Evolutionary conservation across 23 tunicate genomes (phyloP).

Genomic region (Ciona savignyi): DNA sequence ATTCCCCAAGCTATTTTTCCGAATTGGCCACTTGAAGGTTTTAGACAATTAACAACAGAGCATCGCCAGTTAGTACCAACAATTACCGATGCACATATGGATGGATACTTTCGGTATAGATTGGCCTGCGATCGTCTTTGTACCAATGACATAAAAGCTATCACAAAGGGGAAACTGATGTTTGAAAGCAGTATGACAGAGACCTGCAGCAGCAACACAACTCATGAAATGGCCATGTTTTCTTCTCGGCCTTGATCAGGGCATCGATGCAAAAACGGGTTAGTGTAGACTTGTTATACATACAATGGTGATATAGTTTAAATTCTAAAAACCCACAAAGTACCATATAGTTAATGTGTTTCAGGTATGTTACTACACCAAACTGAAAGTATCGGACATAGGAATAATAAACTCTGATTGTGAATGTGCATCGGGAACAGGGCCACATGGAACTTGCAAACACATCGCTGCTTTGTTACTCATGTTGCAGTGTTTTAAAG

Average conservation of each 20-base stretch:
- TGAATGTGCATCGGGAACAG: neutral
- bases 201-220: no score
- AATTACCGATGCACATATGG: neutral
- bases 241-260: no score
- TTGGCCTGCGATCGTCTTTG: neutral
- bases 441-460: constrained; percentile 1
- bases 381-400: neutral
- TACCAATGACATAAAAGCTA: no score
- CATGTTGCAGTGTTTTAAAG: neutral
- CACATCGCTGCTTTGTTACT: neutral
- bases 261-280: no score
- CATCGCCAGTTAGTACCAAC: no score
- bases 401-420: neutral
- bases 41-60: neutral
- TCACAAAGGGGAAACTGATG: no score
- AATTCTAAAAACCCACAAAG: no score
- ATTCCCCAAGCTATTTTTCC: neutral
- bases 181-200: neutral
- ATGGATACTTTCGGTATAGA: neutral
- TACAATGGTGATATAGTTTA: no score
- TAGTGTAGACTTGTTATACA: no score
- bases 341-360: no score
- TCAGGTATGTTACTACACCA: no score
- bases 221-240: no score
- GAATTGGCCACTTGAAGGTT: neutral